phyloP scores from a whole-genome alignment of 1,140 invertebrate species.

The Lepidurus packardi region DNA sequence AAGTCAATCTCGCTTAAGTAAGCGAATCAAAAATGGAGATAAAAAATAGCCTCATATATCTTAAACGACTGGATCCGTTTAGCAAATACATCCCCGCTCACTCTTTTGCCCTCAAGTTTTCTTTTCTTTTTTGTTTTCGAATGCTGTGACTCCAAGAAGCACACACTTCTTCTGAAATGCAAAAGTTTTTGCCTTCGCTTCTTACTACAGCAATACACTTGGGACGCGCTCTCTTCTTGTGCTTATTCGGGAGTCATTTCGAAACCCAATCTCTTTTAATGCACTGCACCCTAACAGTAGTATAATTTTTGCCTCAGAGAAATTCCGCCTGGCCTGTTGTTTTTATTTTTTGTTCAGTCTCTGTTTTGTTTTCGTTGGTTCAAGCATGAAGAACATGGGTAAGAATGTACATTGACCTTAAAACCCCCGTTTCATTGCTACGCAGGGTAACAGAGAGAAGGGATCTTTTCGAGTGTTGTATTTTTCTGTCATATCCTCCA shows the following conservation, averaged over 20 bases:
- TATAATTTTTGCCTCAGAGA: background rate
- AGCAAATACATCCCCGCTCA: background rate
- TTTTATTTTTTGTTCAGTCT: background rate
- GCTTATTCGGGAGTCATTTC: background rate
- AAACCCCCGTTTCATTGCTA: no score
- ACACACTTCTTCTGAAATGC: background rate
- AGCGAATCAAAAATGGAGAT: background rate
- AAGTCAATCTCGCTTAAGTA: background rate
- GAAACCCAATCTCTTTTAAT: constrained; percentile 10
- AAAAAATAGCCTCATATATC: background rate
- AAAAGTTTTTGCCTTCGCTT: background rate
- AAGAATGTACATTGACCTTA: background rate
- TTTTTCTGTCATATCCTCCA: background rate
- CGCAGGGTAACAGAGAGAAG: no score
- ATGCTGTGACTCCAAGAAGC: background rate
- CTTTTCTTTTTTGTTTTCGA: background rate
- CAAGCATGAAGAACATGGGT: background rate
- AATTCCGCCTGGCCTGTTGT: background rate
- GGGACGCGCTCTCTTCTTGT: background rate
- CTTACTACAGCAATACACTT: background rate
- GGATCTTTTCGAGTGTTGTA: no score
- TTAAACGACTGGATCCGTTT: background rate
- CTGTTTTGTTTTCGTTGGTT: background rate
- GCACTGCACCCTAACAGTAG: background rate
- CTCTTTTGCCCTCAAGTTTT: background rate